Base-by-base conservation (phyloP, 2,888 invertebrate species). In the Polydrusus tereticollis region DNA sequence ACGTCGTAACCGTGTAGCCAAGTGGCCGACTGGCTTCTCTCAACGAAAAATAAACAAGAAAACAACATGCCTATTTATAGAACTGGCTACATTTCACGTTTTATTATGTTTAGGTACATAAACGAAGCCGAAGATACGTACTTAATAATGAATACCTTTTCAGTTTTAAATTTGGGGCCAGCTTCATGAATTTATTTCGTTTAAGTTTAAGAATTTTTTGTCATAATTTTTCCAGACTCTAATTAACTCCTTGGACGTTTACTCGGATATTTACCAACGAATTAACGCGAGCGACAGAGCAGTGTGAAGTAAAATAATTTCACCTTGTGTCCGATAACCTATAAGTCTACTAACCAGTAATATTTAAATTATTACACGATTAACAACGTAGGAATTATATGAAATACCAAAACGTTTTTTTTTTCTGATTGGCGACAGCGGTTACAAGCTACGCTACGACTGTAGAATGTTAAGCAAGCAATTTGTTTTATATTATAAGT, bases 291-390 rank as follows among this genome's bases (percentile, higher is more conserved):
- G 23, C 50, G 16, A 18, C 23, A 58, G 7, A 38, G 21, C 23
- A n/a, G 41, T 29, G 45, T 16, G 18, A 45, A 69, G 58, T 33
- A 41, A 21, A 58, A 60, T 65, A 62, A 43, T 66, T 63, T 73
- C 73, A 69, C 73, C 73, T 73, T 73, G 73, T 68, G 36, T 65
- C 65, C 47, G 43, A 65, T 73, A 69, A 60, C 73, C 73, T 73
- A 73, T 57, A 73, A 73, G 55, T 73, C 73, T 62, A 65, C 69
- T 73, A 65, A 69, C 73, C 65, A 69, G 69, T 69, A 73, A 73
- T 71, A 66, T 66, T 65, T 60, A 45, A 71, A 71, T 71, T 71
- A 66, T 66, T 71, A 66, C 71, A 71, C 70, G 70, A 59, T 43
- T 59, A 36, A 58, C 55, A 69, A 57, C 63, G 57, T 62, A n/a